phyloP scores from a whole-genome alignment of 2,888 invertebrate genomes.

The Noctua janthina region DNA sequence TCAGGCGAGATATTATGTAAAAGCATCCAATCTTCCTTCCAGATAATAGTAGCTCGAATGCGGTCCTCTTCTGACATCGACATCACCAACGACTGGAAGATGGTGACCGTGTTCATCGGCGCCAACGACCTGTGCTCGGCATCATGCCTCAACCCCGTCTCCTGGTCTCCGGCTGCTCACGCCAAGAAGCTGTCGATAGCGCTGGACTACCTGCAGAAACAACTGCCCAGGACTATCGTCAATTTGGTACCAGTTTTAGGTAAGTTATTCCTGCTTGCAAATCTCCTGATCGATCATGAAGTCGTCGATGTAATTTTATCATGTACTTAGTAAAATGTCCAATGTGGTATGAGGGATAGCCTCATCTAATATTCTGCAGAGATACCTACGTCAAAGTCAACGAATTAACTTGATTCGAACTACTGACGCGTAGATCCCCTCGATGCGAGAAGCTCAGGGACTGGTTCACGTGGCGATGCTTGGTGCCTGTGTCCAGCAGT shows the following conservation, averaged over 20 bases:
- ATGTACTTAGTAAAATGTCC: not conserved
- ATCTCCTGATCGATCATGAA: not conserved
- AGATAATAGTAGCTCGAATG: slow-evolving; percentile 92
- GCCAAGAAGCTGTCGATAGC: slow-evolving; percentile 91
- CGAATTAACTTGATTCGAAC: not conserved
- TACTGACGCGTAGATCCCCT: not conserved
- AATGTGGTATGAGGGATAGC: not conserved
- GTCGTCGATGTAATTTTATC: not conserved
- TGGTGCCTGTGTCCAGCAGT: not conserved
- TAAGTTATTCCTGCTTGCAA: slow-evolving; percentile 75
- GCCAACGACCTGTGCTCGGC: slow-evolving; percentile 94
- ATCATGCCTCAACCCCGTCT: slow-evolving; percentile 91
- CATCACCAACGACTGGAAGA: slow-evolving; percentile 93
- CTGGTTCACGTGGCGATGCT: not conserved
- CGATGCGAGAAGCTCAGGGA: not conserved
- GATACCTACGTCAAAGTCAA: not conserved
- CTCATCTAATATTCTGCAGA: not conserved
- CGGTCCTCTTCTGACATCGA: slow-evolving; percentile 91
- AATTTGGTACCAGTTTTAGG: slow-evolving; percentile 93
- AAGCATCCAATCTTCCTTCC: slow-evolving; percentile 49
- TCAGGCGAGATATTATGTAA: not conserved
- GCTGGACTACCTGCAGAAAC: slow-evolving; percentile 92
- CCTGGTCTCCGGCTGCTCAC: slow-evolving; percentile 91
- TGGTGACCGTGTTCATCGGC: slow-evolving; percentile 94
- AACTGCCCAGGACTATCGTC: slow-evolving; percentile 93